Evolutionary conservation across 2,888 invertebrate species (phyloP), one percentile per base, ranked within the genome.

Genomic region (Nebria salina): DNA sequence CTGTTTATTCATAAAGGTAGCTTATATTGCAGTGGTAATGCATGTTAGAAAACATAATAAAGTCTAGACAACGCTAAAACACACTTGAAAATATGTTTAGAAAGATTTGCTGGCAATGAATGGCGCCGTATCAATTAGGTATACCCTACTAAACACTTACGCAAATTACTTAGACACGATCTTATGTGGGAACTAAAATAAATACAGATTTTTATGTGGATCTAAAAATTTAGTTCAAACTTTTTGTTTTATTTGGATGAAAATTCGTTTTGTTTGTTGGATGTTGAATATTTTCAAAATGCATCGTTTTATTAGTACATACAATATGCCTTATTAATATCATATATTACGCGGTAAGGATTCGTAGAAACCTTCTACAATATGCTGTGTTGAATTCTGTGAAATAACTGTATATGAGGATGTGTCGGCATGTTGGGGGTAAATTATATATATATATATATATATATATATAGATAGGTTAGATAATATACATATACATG

Each of bases 1-100:
- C 4, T 34, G 1, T 34, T 34, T 4, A 34, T 34, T 34, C 34
- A 70, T 20, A 70, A 1, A 15, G 70, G 20, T 70, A 70, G 20
- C 70, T 70, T 5, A 11, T 70, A 34, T 70, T 70, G 20, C 7
- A 2, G 70, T 70, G 34, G 26, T 70, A 70, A 70, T 34, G 34
- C 11, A 34, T 25, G 70, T 70, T 76, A 66, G 66, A 76, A 34
- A 65, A 68, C 65, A 66, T 66, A 34, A 76, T 76, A 76, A 54
- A 70, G 76, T 34, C 76, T 76, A 76, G 76, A 76, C 76, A 54
- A 75, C 75, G 76, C 66, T 76, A 76, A 76, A 76, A 76, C 76
- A 76, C 76, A 76, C 76, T 76, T 76, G 66, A 76, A 75, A 66
- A 15, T 70, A 66, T 66, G 20, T 11, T 43, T 41, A 65, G 75